phyloP scores from a whole-genome alignment of 2,888 invertebrate species.

The Epinotia ramella region DNA sequence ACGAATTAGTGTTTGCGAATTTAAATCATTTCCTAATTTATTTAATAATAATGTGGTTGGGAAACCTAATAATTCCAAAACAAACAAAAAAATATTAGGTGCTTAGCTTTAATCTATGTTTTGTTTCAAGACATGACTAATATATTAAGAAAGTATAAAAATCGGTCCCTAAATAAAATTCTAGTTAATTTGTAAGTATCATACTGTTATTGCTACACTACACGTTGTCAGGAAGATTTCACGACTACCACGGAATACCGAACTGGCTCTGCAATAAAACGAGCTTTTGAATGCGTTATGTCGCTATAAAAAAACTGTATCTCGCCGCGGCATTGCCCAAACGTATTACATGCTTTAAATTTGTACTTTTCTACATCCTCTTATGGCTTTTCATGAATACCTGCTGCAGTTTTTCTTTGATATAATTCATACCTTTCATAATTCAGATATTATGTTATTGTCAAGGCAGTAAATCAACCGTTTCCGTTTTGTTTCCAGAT shows the following conservation, averaged over 20 bases:
- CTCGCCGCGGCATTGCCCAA: slow-evolving; percentile 12
- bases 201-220: too few relatives aligned
- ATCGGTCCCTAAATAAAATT: too few relatives aligned
- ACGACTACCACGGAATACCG: neutral
- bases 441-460: neutral
- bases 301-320: slow-evolving; percentile 18
- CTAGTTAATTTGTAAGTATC: too few relatives aligned
- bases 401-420: too few relatives aligned
- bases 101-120: neutral
- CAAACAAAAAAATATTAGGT: neutral
- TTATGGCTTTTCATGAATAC: slow-evolving; percentile 4
- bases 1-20: too few relatives aligned
- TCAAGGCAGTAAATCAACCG: neutral
- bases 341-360: slow-evolving; percentile 30
- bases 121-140: too few relatives aligned
- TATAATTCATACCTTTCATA: too few relatives aligned
- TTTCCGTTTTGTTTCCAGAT: slow-evolving; percentile 72
- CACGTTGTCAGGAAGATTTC: too few relatives aligned
- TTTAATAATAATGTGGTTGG: too few relatives aligned
- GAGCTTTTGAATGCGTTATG: slow-evolving; percentile 29
- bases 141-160: too few relatives aligned
- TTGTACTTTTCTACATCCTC: slow-evolving; percentile 3
- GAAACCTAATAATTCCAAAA: neutral
- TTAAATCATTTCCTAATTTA: neutral
- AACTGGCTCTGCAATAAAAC: slow-evolving; percentile 25